Base-by-base conservation (phyloP, 2,797 vertebrate species). In the Neosilurus mollespiculum region DNA sequence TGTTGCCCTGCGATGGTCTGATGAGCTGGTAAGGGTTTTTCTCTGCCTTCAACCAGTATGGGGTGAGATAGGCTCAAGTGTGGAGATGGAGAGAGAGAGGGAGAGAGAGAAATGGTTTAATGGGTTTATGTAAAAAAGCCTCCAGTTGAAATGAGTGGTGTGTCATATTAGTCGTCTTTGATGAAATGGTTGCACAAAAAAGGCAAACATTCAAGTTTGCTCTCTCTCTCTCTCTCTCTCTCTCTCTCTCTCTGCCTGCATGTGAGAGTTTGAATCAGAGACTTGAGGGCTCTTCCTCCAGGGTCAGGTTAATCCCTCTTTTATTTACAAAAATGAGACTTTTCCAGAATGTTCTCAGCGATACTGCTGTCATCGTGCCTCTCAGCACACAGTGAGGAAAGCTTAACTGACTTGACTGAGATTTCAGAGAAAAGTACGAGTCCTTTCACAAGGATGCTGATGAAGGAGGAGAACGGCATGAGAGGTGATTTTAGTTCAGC, bases 401-500 rank as follows among this genome's bases (percentile, higher is more conserved):
- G 87, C 81, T 85, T 83, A 87, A 88, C 84, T 87, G 84, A 86
- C 83, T 87, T 84, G 62, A 86, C 80, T 65, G 83, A 81, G 83
- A 83, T 85, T 84, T 87, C 73, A 82, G 81, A 80, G 85, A 85
- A 81, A 82, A 64, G 77, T 83, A 80, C 26, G 2, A 65, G 83
- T 65, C 24, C 77, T 78, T 30, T 62, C 61, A 62, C 59, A 43
- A 77, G 59, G 61, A 56, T 71, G 51, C 51, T 22, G 56, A 22
- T 5, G 26, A 53, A 34, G 26, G 43, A 62, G 59, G 4, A 51
- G 49, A 65, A 79, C 49, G 20, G 58, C 73, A 82, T 85, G 62
- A 87, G 73, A 86, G 83, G 72, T 81, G 59, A 62, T 20, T 43
- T 89, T 75, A 88, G 88, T 88, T 89, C 78, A 67, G 89, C 89